Percentiles rank a stretch among this genome's conserved stretches.
Evolutionary conservation across 2,888 invertebrate genomes (phyloP).

Genomic region (Toxonevra muliebris): DNA sequence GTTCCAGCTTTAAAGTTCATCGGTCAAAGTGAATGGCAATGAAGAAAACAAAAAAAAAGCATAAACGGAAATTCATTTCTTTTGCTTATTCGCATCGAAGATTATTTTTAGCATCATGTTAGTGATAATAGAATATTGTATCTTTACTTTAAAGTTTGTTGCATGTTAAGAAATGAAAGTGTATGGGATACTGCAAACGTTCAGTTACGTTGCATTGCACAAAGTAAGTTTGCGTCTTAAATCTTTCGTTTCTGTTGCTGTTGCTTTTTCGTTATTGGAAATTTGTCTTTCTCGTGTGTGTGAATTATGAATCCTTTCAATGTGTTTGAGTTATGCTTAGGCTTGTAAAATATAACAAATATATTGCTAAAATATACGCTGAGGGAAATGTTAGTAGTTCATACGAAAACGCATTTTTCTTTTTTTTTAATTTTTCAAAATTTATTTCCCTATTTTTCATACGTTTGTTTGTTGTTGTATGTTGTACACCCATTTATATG

Average conservation of each 20-base stretch:
- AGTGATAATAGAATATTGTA: conserved; percentile 1
- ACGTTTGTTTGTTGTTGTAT: no score
- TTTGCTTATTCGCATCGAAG: background rate
- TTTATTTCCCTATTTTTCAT: no score
- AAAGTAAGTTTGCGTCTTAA: conserved; percentile 20
- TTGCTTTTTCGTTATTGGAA: background rate
- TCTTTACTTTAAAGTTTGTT: conserved; percentile 21
- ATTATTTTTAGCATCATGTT: conserved; percentile 13
- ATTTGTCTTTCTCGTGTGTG: background rate
- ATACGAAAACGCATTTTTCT: no score
- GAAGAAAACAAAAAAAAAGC: background rate
- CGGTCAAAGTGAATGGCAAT: background rate
- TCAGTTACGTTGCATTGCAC: background rate
- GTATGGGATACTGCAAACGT: conserved; percentile 11
- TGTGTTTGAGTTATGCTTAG: background rate
- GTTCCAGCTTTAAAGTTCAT: no score
- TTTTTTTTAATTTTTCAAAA: no score
- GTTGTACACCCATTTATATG: no score
- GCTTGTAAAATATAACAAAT: background rate
- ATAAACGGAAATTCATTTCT: conserved; percentile 34
- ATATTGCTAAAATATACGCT: no score
- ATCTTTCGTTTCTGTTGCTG: conserved; percentile 17
- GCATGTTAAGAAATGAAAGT: background rate
- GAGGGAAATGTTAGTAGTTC: no score
- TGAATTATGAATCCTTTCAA: background rate